These are phyloP conservation scores for Centropyge bicolor DNA, from an alignment of 2,797 vertebrate genomes.

Conservation along the genomic window DNA sequence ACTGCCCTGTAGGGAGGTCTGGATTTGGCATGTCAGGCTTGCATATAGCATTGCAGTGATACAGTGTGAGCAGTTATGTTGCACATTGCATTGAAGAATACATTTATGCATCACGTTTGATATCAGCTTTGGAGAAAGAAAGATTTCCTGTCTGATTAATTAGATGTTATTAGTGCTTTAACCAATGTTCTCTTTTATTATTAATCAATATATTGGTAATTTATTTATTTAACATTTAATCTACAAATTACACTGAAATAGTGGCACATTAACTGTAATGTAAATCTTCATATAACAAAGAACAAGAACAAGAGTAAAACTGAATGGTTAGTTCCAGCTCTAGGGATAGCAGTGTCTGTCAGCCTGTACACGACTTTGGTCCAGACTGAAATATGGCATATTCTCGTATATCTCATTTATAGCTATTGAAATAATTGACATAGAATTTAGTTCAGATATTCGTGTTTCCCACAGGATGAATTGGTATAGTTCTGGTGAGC, in stretches of 20 bases:
- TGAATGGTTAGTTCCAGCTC: no score
- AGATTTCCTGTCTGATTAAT: background rate
- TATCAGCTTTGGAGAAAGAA: background rate
- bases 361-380: background rate
- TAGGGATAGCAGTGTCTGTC: no score
- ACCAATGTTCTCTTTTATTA: background rate
- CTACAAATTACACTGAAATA: background rate
- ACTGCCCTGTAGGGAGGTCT: slow-evolving; percentile 55
- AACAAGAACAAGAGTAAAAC: no score
- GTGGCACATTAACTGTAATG: background rate
- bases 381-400: background rate
- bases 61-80: slow-evolving; percentile 26
- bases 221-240: background rate
- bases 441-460: background rate
- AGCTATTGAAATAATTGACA: background rate
- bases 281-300: no score
- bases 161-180: background rate
- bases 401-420: background rate
- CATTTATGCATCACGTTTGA: background rate
- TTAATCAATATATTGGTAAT: background rate
- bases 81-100: slow-evolving; percentile 3
- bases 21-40: slow-evolving; percentile 61
- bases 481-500: background rate
- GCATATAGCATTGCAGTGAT: slow-evolving; percentile 55
- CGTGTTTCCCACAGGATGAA: background rate